phyloP scores from a whole-genome alignment of 2,888 invertebrate genomes.

The Drosophila leonis region DNA sequence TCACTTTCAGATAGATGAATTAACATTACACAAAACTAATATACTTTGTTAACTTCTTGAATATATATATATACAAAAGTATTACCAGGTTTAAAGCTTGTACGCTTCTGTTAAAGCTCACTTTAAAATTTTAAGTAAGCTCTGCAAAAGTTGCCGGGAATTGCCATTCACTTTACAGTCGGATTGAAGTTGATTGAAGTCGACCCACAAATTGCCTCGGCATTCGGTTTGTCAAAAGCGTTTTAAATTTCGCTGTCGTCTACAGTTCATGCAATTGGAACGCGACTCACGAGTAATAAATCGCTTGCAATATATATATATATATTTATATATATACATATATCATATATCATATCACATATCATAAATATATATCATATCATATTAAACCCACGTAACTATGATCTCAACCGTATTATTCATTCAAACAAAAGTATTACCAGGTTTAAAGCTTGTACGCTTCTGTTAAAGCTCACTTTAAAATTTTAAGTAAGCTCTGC shows the following conservation, averaged over 20 bases:
- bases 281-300: slow-evolving; percentile 38
- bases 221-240: slow-evolving; percentile 23
- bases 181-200: slow-evolving; percentile 11
- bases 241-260: slow-evolving; percentile 30
- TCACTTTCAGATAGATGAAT: no score
- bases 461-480: not conserved
- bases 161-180: not conserved
- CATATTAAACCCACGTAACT: not conserved
- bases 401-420: not conserved
- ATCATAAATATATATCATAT: no score
- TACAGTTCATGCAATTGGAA: slow-evolving; percentile 4
- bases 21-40: no score
- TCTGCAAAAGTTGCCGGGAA: no score
- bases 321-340: no score
- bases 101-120: not conserved
- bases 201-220: slow-evolving; percentile 8
- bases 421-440: not conserved
- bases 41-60: no score
- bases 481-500: not conserved
- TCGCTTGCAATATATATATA: slow-evolving; percentile 39
- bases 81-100: not conserved
- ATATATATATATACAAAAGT: no score
- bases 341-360: no score
- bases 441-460: not conserved
- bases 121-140: not conserved